phyloP scores from a whole-genome alignment of 2,888 invertebrate species.

The Escarpia spicata region DNA sequence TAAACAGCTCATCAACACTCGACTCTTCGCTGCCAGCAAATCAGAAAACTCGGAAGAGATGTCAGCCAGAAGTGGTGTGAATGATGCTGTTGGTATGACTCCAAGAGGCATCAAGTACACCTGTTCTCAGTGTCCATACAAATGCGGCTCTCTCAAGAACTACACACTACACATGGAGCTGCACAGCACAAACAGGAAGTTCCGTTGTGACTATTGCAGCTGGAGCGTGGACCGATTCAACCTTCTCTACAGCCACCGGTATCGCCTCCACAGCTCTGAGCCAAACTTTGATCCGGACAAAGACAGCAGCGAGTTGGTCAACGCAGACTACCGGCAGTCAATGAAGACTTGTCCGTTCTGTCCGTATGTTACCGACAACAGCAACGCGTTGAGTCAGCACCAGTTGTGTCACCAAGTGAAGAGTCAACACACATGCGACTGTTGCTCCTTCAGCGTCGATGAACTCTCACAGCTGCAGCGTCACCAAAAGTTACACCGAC shows the following conservation, averaged over 20 bases:
- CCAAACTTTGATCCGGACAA: background rate
- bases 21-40: background rate
- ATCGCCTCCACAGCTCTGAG: constrained; percentile 44
- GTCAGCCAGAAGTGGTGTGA: background rate
- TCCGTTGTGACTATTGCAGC: constrained; percentile 58
- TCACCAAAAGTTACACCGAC: background rate
- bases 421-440: background rate
- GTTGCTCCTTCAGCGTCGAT: background rate
- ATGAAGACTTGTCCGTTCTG: background rate
- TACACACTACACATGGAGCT: constrained; percentile 53
- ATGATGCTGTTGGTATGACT: constrained; percentile 24
- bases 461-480: background rate
- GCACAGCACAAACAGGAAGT: constrained; percentile 44
- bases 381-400: background rate
- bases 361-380: background rate
- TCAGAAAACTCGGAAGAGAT: constrained; percentile 13
- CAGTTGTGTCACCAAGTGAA: background rate
- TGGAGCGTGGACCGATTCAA: constrained; percentile 58
- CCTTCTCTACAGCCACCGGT: constrained; percentile 55
- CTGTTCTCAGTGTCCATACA: constrained; percentile 53
- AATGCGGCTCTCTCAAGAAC: constrained; percentile 49
- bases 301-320: background rate
- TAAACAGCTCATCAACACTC: background rate
- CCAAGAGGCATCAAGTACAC: constrained; percentile 43
- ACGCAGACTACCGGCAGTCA: background rate